Evolutionary conservation across 2,113 vertebrate species (phyloP).

Genomic region (Prunella himalayana): DNA sequence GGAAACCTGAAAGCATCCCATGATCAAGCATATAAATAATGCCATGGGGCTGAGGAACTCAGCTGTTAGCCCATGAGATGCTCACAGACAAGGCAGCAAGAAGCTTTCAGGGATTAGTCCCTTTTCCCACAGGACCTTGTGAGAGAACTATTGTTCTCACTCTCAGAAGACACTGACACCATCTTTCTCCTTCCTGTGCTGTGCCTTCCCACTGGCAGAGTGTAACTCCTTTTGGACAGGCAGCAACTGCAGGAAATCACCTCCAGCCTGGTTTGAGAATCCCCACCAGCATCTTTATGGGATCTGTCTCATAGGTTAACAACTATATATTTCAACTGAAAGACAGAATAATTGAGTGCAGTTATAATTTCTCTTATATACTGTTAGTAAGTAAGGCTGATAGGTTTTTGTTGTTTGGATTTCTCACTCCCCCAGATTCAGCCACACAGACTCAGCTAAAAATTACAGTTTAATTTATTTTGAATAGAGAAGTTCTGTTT

Average conservation of each 20-base stretch:
- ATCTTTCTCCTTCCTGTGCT: neutral
- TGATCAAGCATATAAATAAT: neutral
- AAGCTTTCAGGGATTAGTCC: neutral
- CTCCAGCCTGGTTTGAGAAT: neutral
- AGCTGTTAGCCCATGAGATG: neutral
- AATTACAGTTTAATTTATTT: constrained; percentile 42
- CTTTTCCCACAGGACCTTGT: accelerated
- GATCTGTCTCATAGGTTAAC: neutral
- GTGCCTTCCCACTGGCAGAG: neutral
- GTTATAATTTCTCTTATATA: neutral
- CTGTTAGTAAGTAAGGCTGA: neutral
- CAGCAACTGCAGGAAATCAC: neutral
- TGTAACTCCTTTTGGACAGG: neutral
- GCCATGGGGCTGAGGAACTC: neutral
- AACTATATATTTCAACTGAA: neutral
- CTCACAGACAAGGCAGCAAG: neutral
- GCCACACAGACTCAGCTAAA: neutral
- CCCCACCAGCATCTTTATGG: neutral
- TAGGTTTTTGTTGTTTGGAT: neutral
- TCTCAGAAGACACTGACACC: neutral
- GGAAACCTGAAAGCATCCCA: neutral
- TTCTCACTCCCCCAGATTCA: neutral
- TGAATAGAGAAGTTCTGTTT: constrained; percentile 13
- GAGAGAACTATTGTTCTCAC: neutral
- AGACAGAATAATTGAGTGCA: neutral